phyloP scores from a whole-genome alignment of 2,797 vertebrate species.

The Naso thynnoides region DNA sequence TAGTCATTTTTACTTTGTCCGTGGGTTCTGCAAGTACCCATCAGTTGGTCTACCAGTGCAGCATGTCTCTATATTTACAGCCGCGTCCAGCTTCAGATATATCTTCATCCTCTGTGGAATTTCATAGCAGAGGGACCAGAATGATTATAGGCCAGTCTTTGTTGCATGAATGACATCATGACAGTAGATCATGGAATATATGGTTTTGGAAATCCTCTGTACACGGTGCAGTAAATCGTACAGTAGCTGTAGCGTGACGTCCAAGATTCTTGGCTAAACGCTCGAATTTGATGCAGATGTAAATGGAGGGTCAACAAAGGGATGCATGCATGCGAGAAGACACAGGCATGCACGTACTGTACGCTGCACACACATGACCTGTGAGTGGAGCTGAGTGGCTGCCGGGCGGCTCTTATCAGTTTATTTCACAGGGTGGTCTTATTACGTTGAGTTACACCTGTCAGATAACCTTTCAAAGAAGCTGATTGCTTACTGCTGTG shows the following conservation, averaged over 20 bases:
- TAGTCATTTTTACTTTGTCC: constrained; percentile 54
- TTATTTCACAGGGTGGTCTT: constrained; percentile 71
- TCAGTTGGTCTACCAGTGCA: constrained; percentile 34
- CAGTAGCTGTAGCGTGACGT: constrained; percentile 58
- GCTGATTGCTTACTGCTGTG: constrained; percentile 62
- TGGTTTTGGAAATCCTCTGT: constrained; percentile 63
- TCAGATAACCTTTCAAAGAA: constrained; percentile 70
- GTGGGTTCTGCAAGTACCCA: constrained; percentile 24
- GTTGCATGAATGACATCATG: constrained; percentile 75
- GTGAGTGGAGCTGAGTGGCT: neutral
- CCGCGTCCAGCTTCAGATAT: constrained; percentile 49
- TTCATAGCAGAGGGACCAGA: constrained; percentile 51
- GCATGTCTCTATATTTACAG: constrained; percentile 58
- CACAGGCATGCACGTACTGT: constrained; percentile 13
- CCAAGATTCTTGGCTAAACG: constrained; percentile 59
- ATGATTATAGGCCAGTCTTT: constrained; percentile 72
- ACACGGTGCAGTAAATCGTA: constrained; percentile 55
- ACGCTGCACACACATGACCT: neutral
- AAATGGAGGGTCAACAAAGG: constrained; percentile 53
- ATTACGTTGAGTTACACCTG: constrained; percentile 56
- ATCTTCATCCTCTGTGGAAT: constrained; percentile 51
- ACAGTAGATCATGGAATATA: constrained; percentile 64
- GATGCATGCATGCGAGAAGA: constrained; percentile 25
- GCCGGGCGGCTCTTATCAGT: constrained; percentile 21
- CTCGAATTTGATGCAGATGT: constrained; percentile 52